Percentiles rank a stretch among this genome's conserved stretches.
Conservation (phyloP, 92 coral and sea anemone species). For the Nematostella vectensis region DNA sequence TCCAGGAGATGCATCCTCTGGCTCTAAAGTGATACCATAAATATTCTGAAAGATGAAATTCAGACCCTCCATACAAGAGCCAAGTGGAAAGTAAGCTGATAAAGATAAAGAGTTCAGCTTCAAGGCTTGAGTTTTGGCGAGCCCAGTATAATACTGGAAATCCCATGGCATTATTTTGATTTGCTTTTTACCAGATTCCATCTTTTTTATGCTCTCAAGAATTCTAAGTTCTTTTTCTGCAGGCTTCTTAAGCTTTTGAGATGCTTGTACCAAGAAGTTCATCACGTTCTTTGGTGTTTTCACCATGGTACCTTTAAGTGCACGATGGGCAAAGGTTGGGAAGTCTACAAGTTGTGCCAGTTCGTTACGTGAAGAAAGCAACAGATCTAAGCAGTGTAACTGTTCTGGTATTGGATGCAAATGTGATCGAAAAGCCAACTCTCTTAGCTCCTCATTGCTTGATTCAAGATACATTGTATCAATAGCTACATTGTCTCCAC, state of each 20-base stretch:
- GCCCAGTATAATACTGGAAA: slow-evolving; percentile 67
- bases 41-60: slow-evolving; percentile 61
- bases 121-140: slow-evolving; percentile 68
- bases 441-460: slow-evolving; percentile 67
- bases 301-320: slow-evolving; percentile 90
- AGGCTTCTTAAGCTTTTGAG: slow-evolving; percentile 67
- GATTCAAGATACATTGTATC: slow-evolving; percentile 83
- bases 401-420: slow-evolving; percentile 67
- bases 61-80: slow-evolving; percentile 94
- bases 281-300: slow-evolving; percentile 76
- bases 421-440: slow-evolving; percentile 57
- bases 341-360: slow-evolving; percentile 76
- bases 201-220: slow-evolving; percentile 53
- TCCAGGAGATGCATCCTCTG: slow-evolving; percentile 64
- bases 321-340: slow-evolving; percentile 73
- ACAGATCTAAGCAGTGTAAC: slow-evolving; percentile 48
- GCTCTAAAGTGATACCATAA: slow-evolving; percentile 66
- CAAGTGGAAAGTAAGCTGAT: slow-evolving; percentile 89
- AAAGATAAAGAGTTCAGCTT: slow-evolving; percentile 47
- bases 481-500: slow-evolving; percentile 53
- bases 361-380: slow-evolving; percentile 60
- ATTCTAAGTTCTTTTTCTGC: slow-evolving; percentile 56
- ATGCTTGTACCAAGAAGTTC: slow-evolving; percentile 54
- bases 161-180: slow-evolving; percentile 86
- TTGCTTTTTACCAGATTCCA: slow-evolving; percentile 8